Base-by-base conservation (phyloP, 2,888 invertebrate genomes). In the Archaeoteleia sp. region DNA sequence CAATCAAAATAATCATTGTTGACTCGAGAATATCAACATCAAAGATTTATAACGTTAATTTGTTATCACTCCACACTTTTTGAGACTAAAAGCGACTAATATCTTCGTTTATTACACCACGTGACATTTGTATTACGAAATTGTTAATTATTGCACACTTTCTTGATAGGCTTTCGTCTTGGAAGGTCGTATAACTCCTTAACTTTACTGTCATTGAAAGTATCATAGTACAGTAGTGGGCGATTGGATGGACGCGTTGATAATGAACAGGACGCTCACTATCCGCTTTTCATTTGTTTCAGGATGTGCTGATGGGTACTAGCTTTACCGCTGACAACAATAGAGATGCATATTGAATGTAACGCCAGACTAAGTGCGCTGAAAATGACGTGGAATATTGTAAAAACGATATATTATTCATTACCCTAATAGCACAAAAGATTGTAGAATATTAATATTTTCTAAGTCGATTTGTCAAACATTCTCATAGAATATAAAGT, bases 231-330 rank as follows among this genome's bases (percentile, higher is more conserved):
- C 12, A 1, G 34, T 54, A 23, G 45, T 45, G 20, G 45, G 45
- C 30, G 55, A 20, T 5, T 9, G 14, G 5, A 14, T 14, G n/a
- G 5, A 14, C 8, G 3, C 7, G 1, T 10, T 23, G 58, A 58
- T 58, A 35, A 53, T 12, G 2, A 40, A 34, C 61, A 54, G 67
- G 67, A 67, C 14, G 51, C 30, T 45, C 40, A 53, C 14, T 62
- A 57, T 57, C 62, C 12, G 14, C 27, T 34, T 39, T 57, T 63
- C 42, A 61, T 68, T 62, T 63, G 46, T 77, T 77, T 57, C 71
- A 77, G 77, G 70, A 55, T 77, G 77, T 53, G 69, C 75, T 8
- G 74, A 20, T 15, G 39, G 40, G n/a, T 34, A 34, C 43, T 42
- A 49, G 15, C 13, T 17, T 15, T 25, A 9, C 25, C 35, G 46